Conservation (phyloP, 2,113 vertebrate genomes). For the Corvus cornix region DNA sequence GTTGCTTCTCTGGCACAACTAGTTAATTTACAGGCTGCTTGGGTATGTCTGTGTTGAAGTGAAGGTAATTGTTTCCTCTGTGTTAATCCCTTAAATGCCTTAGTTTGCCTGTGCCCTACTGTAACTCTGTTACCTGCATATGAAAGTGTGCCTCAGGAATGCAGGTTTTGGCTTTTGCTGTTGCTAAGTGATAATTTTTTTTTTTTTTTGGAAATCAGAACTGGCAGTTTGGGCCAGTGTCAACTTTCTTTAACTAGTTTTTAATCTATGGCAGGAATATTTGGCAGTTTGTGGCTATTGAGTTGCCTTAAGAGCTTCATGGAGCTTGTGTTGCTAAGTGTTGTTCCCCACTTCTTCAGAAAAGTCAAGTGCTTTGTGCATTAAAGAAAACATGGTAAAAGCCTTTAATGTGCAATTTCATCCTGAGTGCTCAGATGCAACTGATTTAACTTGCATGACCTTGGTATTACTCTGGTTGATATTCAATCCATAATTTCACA, state of each 20-base stretch:
- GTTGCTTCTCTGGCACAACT: neutral
- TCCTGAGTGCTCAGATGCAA: neutral
- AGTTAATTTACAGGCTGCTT: neutral
- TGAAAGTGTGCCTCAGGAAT: neutral
- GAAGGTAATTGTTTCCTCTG: neutral
- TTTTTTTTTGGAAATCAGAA: neutral
- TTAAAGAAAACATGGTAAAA: neutral
- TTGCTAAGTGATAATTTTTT: neutral
- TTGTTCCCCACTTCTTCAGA: neutral
- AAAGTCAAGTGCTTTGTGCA: neutral
- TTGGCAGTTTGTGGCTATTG: neutral
- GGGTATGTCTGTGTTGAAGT: neutral
- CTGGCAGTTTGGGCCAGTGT: neutral
- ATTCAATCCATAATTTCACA: conserved; percentile 21
- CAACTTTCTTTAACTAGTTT: neutral
- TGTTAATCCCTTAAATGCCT: neutral
- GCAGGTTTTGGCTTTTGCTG: neutral
- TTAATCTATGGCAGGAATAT: neutral
- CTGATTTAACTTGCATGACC: neutral
- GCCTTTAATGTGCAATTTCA: neutral
- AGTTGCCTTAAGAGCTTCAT: neutral
- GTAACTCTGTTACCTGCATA: neutral
- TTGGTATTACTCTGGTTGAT: conserved; percentile 19
- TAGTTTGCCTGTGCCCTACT: neutral
- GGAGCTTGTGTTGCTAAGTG: neutral